A percentile compares a stretch with the other conserved stretches of the same genome.
These are phyloP conservation scores for Apodemia zela DNA, from an alignment of 2,888 invertebrate species.

Conservation along the genomic window DNA sequence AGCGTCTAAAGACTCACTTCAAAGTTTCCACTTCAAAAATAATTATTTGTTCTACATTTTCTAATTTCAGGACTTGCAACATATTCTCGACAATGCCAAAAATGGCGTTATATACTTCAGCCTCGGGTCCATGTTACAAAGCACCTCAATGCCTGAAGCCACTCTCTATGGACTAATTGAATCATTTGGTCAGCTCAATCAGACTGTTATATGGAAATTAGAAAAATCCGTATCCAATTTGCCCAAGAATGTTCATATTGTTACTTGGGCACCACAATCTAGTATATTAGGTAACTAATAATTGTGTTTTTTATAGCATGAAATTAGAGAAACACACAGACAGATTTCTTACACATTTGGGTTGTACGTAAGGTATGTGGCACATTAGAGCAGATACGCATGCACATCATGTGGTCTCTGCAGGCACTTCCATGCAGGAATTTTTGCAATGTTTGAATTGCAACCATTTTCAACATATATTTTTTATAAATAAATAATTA, in stretches of 20 bases:
- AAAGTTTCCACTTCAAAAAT: too few species aligned
- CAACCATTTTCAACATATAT: too few species aligned
- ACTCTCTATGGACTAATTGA: slow-evolving; percentile 41
- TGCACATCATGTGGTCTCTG: too few species aligned
- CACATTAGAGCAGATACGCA: too few species aligned
- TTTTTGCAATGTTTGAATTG: too few species aligned
- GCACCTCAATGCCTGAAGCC: slow-evolving; percentile 44
- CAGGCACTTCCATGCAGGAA: too few species aligned
- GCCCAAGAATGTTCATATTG: slow-evolving; percentile 61
- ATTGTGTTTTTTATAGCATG: neutral
- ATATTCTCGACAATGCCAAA: slow-evolving; percentile 48
- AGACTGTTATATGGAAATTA: slow-evolving; percentile 61
- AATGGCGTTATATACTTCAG: slow-evolving; percentile 64
- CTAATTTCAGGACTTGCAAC: slow-evolving; percentile 46
- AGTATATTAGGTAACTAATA: slow-evolving; percentile 45
- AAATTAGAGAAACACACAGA: too few species aligned
- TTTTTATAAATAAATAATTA: too few species aligned
- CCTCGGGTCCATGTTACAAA: slow-evolving; percentile 54
- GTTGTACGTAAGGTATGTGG: too few species aligned
- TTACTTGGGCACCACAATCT: slow-evolving; percentile 64
- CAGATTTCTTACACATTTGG: too few species aligned
- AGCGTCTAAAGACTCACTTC: too few species aligned
- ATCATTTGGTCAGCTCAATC: slow-evolving; percentile 49
- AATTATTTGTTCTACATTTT: too few species aligned
- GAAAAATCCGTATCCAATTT: slow-evolving; percentile 44